Base-by-base conservation (phyloP, 1,140 invertebrate genomes). In the Neelides sp. region DNA sequence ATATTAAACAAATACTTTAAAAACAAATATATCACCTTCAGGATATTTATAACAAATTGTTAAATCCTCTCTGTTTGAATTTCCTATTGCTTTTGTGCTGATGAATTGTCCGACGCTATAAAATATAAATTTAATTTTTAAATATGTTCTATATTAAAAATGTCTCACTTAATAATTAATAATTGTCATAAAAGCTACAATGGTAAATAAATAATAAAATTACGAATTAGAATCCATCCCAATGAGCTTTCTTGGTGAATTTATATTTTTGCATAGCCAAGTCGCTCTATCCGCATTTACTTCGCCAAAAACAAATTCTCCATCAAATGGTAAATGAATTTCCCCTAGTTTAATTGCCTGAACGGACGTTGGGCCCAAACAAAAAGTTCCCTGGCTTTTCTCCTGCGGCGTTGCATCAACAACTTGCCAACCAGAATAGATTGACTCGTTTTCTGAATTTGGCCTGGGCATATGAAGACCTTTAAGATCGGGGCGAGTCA, bases 341-440 rank as follows among this genome's bases (percentile, higher is more conserved):
- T 85, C 77, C 7, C 84, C 83, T 44, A 75, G 73, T 26, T 78
- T 73, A 1, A 88, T 75, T 28, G 83, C 83, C 47, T 73, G 75
- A 19, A 80, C 57, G 0, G 78, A 75, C 0, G 77, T 73, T 22
- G 79, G 79, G 0, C 79, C 79, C 49, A 77, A 79, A 39, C 77
- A 70, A 63, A 70, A 76, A 23, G 75, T 53, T 15, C 68, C 63
- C 37, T 76, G 75, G 47, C 80, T 81, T 49, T 73, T 67, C 67
- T 85, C 82, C 63, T 85, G 83, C 2, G 82, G 83, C 10, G 82
- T 85, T 1, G 80, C 70, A 63, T 86, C 83, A 58, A 83, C 78
- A 5, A 78, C 78, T 65, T 85, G 83, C 83, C 83, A 85, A 4
- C 83, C 83, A 28, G 79, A 80, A 63, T 82, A 81, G 17, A 79